Conservation (phyloP, 2,113 vertebrate genomes). For the Nymphicus hollandicus region DNA sequence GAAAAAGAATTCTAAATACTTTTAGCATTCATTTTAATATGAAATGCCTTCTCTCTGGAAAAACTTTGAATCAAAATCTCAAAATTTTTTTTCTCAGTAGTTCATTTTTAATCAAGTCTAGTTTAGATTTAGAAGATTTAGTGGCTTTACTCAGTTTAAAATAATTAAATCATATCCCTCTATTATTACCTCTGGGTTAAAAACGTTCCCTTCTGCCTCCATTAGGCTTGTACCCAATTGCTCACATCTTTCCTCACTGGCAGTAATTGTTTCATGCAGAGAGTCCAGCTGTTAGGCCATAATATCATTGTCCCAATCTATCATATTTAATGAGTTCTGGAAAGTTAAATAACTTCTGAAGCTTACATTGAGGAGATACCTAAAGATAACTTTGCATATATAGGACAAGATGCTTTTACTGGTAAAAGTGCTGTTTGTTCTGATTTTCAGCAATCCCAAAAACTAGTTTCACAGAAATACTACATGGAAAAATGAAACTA, state of each 20-base stretch:
- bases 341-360: constrained; percentile 36
- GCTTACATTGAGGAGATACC: background rate
- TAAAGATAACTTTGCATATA: background rate
- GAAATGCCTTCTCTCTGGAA: background rate
- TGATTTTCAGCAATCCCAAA: background rate
- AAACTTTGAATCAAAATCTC: background rate
- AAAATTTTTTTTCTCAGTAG: background rate
- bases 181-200: constrained; percentile 26
- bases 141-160: constrained; percentile 34
- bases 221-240: constrained; percentile 50
- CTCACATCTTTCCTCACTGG: constrained; percentile 40
- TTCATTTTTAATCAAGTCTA: constrained; percentile 50
- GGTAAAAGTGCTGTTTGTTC: background rate
- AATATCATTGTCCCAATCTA: constrained; percentile 14
- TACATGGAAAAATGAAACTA: background rate
- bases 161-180: constrained; percentile 50
- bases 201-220: constrained; percentile 36
- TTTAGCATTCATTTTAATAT: background rate
- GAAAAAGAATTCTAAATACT: background rate
- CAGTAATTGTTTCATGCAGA: constrained; percentile 53
- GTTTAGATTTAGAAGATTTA: constrained; percentile 42
- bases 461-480: background rate
- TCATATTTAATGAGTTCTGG: constrained; percentile 13
- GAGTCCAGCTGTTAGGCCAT: constrained; percentile 46
- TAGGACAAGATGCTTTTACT: background rate